Conservation (phyloP, 2,797 vertebrate species). For the Pyrocephalus nanus region DNA sequence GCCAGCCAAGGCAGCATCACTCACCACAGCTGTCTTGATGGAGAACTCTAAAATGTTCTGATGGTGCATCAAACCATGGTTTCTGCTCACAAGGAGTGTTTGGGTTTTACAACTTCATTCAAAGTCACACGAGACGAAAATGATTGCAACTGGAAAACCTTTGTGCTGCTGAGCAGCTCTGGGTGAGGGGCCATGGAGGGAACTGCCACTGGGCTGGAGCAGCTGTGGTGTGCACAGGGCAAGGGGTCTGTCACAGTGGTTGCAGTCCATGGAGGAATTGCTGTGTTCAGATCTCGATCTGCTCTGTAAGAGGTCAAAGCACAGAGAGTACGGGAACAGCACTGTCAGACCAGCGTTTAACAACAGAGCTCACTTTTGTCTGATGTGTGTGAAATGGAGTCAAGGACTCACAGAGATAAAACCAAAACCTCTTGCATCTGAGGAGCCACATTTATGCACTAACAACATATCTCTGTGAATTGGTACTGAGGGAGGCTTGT, state of each 20-base stretch:
- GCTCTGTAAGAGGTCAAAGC: not conserved
- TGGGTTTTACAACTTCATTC: not conserved
- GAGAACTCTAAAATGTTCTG: not conserved
- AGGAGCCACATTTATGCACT: not conserved
- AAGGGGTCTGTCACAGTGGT: not conserved
- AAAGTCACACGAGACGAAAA: not conserved
- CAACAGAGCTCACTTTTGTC: not conserved
- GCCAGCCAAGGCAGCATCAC: not conserved
- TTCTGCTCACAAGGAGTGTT: not conserved
- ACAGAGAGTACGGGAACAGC: not conserved
- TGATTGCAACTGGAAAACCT: not conserved
- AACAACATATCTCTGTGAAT: not conserved
- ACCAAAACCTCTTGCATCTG: not conserved
- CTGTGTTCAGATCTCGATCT: not conserved
- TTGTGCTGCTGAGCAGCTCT: not conserved
- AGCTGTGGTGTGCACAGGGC: not conserved
- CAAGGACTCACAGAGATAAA: not conserved
- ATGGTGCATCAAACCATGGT: not conserved
- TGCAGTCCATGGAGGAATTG: not conserved
- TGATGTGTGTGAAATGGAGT: not conserved
- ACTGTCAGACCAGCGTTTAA: not conserved
- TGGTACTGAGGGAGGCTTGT: not conserved
- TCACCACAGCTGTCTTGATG: accelerated
- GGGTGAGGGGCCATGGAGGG: not conserved
- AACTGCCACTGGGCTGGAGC: accelerated